Conservation (phyloP, 2,797 vertebrate species). For the Myoxocephalus aenaeus region DNA sequence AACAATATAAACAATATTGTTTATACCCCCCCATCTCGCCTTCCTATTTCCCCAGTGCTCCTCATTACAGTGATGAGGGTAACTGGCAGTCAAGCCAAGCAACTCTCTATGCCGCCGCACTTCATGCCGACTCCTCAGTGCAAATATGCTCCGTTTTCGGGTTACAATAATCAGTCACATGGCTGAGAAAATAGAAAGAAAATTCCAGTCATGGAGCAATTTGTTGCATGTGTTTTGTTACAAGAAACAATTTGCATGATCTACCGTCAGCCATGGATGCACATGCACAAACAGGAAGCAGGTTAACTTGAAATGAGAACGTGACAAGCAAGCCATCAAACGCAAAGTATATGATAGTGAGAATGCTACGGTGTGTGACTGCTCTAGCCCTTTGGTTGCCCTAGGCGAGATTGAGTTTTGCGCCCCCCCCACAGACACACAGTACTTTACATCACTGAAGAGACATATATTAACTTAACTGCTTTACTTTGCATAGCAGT, state of each 20-base stretch:
- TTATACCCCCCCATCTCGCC: neutral
- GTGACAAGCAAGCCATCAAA: constrained; percentile 2
- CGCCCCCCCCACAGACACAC: too few relatives aligned
- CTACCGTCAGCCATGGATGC: neutral
- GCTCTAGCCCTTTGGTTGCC: too few relatives aligned
- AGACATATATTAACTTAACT: too few relatives aligned
- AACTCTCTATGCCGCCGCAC: neutral
- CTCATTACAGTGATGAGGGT: constrained; percentile 17
- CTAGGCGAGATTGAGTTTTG: too few relatives aligned
- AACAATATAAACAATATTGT: neutral
- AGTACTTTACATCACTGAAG: too few relatives aligned
- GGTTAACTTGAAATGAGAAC: neutral
- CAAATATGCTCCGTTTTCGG: constrained; percentile 2
- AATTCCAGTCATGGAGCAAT: neutral
- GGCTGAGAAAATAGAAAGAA: neutral
- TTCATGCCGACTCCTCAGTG: neutral
- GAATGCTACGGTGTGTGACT: too few relatives aligned
- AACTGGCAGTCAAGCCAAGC: constrained; percentile 11
- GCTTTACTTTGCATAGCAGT: too few relatives aligned
- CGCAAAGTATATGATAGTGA: neutral
- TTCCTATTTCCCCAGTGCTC: neutral
- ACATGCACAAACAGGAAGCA: neutral
- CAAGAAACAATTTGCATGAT: neutral
- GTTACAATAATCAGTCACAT: neutral
- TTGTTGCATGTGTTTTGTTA: neutral